Conservation (phyloP, 1,140 invertebrate species). For the Macrostomum lignano region DNA sequence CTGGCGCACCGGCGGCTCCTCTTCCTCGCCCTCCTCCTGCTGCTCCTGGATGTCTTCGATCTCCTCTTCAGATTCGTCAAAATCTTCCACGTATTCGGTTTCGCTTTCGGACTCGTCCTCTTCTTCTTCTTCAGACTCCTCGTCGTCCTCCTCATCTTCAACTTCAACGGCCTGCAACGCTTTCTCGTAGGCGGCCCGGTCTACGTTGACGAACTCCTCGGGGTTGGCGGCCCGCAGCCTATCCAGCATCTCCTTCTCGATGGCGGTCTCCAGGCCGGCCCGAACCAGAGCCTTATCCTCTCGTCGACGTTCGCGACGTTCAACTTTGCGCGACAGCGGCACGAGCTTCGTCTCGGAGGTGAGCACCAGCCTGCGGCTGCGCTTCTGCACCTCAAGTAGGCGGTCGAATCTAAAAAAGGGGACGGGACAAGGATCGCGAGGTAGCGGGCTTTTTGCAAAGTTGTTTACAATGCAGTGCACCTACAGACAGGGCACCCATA, state of each 20-base stretch:
- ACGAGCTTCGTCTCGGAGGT: conserved; percentile 52
- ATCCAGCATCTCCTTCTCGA: conserved; percentile 76
- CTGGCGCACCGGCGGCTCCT: no score
- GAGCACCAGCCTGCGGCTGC: conserved; percentile 3
- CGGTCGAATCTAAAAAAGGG: no score
- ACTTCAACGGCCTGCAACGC: no score
- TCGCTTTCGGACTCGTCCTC: neutral
- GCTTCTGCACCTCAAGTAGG: neutral
- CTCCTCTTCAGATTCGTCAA: conserved; percentile 1
- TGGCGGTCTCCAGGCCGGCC: conserved; percentile 69
- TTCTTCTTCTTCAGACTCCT: conserved; percentile 2
- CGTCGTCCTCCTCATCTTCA: neutral
- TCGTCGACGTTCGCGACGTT: conserved; percentile 55
- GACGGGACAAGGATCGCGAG: no score
- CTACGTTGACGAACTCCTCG: neutral
- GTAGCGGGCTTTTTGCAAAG: no score
- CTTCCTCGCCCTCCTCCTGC: no score
- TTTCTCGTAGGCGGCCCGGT: neutral
- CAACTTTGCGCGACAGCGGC: conserved; percentile 68
- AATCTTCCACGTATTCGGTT: conserved; percentile 1
- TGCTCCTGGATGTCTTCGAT: no score
- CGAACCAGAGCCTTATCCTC: conserved; percentile 85
- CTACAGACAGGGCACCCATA: no score
- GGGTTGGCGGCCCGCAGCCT: conserved; percentile 40
- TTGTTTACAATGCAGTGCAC: no score